Evolutionary conservation across 2,888 invertebrate species (phyloP), one percentile per base, ranked within the genome.

Genomic region (Tortrix viridana): DNA sequence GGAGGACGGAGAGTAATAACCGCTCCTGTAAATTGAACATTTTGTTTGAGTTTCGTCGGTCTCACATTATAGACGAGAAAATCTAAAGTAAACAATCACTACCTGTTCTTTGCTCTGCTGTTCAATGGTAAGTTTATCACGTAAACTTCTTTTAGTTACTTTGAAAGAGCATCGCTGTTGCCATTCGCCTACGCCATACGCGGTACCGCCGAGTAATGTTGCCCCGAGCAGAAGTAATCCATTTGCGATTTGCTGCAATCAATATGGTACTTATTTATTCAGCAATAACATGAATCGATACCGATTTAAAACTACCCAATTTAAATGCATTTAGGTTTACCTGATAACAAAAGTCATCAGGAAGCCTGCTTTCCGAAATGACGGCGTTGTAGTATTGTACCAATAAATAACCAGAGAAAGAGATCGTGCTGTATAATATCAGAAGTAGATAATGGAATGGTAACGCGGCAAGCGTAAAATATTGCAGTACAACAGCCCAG

Each of bases 81-180:
- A 50, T 5, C n/a, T 18, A 18, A 32, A 47, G 32, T 37, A 26
- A 9, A 12, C 12, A 32, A 32, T 32, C 32, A 3, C 22, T 55
- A 97, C 97, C 95, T 97, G 97, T 84, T 98, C 98, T 64, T 96
- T 96, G 70, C 97, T 97, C 85, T 98, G 97, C 81, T 98, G 97
- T 86, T 98, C 98, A 72, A 98, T 97, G 60, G 97, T 96, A 76
- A 98, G 94, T 87, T 98, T 98, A 72, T 98, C 97, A 79, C 97
- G 96, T 69, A 98, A 92, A 75, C 98, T 98, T 86, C 97, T 96
- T 78, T 97, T 95, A 4, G 98, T 98, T 86, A 98, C 97, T 67
- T 96, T 92, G 82, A 98, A 98, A 48, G 98, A 97, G 62, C 95
- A 93, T 50, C 98, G 94, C 79, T 98, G 98, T 85, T 97, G 97